phyloP scores from a whole-genome alignment of 2,888 invertebrate genomes.

The Drosophila maculinotata region DNA sequence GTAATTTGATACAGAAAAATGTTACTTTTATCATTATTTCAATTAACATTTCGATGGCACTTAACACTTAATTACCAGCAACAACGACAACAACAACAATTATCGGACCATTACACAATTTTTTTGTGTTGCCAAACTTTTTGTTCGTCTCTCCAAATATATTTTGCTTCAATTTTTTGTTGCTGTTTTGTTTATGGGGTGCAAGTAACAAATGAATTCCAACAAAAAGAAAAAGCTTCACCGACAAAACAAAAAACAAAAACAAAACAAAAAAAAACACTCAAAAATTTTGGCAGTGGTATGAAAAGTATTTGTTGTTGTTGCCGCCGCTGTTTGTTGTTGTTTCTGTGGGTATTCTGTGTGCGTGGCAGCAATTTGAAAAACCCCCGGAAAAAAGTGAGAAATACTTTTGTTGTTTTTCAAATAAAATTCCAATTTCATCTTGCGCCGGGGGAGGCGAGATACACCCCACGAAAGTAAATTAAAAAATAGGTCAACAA shows the following conservation, averaged over 20 bases:
- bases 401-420: constrained; percentile 60
- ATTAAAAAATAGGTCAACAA: constrained; percentile 57
- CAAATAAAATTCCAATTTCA: constrained; percentile 68
- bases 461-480: constrained; percentile 41
- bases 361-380: constrained; percentile 6
- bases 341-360: constrained; percentile 25
- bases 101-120: constrained; percentile 40
- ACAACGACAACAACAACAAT: constrained; percentile 22
- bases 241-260: neutral
- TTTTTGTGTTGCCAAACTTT: constrained; percentile 51
- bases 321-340: constrained; percentile 17
- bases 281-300: constrained; percentile 39
- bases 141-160: neutral
- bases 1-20: too few relatives aligned
- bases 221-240: neutral
- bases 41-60: constrained; percentile 25
- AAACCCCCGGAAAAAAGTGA: constrained; percentile 6
- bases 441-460: constrained; percentile 23
- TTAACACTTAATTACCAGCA: constrained; percentile 39
- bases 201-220: constrained; percentile 40
- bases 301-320: constrained; percentile 33
- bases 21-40: neutral
- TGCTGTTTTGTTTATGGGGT: constrained; percentile 8
- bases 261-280: neutral
- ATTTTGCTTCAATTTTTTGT: constrained; percentile 5